Evolutionary conservation across 1,140 invertebrate genomes (phyloP), one percentile per base, ranked within the genome.

Genomic region (Leptoteleia sp.): DNA sequence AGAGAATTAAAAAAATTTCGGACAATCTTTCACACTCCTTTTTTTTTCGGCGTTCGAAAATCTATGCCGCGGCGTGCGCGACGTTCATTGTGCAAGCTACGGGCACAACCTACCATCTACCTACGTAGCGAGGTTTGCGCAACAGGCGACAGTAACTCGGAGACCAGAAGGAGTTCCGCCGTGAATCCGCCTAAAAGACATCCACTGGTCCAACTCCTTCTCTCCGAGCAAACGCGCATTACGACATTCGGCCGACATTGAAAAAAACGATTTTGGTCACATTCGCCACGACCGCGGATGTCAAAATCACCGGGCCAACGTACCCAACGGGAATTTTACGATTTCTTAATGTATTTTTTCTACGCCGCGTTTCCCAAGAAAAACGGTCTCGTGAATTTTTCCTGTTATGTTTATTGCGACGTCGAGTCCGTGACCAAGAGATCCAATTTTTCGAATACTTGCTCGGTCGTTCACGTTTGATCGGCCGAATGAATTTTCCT

Each of bases 91-190:
- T 70, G 62, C 57, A 79, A 79, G 64, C 59, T 65, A 70, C 33
- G 35, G 33, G 55, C 33, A 65, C 76, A 45, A 35, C 62, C 68
- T 73, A 73, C 68, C 64, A 50, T 59, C 70, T 64, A 22, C 76
- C 68, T 73, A 79, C 62, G 55, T 73, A 62, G 4, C 37, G 37
- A 65, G 65, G 37, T 77, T 77, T 77, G 65, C 73, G 73, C 52
- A 77, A 76, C 40, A 52, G 54, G 40, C 50, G 59, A 65, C 55
- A 61, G 73, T 55, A 17, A 43, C 42, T 68, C 52, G n/a, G 57
- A 76, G 62, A 37, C 52, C 47, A 55, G 22, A 12, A 68, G 47
- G 70, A 76, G 57, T 70, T 76, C 52, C 59, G 12, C 27, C 65
- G 22, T 61, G 65, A 55, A 77, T 59, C 75, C 59, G 52, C 50